Conservation (phyloP, 2,797 vertebrate genomes). For the Gephyroberyx darwinii region DNA sequence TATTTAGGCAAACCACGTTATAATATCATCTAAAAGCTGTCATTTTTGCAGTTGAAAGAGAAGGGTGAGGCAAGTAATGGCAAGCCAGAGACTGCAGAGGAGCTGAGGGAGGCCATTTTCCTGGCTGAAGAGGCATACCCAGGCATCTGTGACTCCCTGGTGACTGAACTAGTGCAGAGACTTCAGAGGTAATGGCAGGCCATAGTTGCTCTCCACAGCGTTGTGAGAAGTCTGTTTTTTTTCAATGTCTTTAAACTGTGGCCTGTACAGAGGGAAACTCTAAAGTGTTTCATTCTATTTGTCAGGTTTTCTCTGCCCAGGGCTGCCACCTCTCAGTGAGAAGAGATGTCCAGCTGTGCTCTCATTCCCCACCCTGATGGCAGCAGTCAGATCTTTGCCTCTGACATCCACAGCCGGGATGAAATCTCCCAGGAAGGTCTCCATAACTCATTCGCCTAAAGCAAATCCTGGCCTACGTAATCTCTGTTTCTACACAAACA, state of each 20-base stretch:
- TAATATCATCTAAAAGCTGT: background rate
- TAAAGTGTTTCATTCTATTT: conserved; percentile 16
- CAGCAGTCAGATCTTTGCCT: conserved; percentile 60
- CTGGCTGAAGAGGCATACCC: conserved; percentile 92
- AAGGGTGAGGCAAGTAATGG: conserved; percentile 87
- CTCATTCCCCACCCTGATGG: conserved; percentile 68
- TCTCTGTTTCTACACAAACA: conserved; percentile 78
- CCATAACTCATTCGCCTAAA: conserved; percentile 65
- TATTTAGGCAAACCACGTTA: background rate
- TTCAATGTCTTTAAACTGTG: background rate
- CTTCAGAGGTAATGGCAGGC: conserved; percentile 87
- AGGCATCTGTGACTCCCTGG: conserved; percentile 93
- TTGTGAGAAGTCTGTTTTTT: background rate
- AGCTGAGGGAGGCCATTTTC: conserved; percentile 89
- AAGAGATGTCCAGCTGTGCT: conserved; percentile 61
- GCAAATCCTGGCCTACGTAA: conserved; percentile 63
- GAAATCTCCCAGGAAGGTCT: conserved; percentile 72
- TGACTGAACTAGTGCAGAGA: conserved; percentile 91
- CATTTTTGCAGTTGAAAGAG: conserved; percentile 87
- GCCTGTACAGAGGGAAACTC: conserved; percentile 10
- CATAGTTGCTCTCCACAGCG: background rate
- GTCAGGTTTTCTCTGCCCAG: conserved; percentile 88
- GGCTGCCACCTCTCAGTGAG: conserved; percentile 86
- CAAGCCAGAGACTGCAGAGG: conserved; percentile 88
- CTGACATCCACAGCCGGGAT: conserved; percentile 67